phyloP scores from a whole-genome alignment of 2,888 invertebrate species.

The Phanerotoma sp. region DNA sequence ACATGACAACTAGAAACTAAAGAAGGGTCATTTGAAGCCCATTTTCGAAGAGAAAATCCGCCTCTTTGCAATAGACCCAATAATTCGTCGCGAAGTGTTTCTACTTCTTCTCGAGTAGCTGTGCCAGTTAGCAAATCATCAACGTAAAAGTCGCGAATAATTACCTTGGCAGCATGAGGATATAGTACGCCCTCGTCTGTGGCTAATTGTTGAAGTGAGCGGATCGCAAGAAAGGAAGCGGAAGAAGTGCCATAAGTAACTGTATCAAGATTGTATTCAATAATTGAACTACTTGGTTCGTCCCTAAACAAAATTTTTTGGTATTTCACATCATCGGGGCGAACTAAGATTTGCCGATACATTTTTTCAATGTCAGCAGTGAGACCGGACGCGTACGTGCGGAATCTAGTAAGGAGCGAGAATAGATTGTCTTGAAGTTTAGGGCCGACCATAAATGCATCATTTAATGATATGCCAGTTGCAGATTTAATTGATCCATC shows the following conservation, averaged over 20 bases:
- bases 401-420: slow-evolving; percentile 19
- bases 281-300: slow-evolving; percentile 2
- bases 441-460: slow-evolving; percentile 24
- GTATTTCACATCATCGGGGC: slow-evolving; percentile 18
- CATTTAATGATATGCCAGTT: slow-evolving; percentile 25
- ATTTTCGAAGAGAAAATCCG: slow-evolving; percentile 24
- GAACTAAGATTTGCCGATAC: slow-evolving; percentile 27
- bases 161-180: slow-evolving; percentile 14
- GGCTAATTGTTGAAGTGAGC: slow-evolving; percentile 24
- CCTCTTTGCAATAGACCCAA: slow-evolving; percentile 16
- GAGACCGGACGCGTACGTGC: slow-evolving; percentile 13
- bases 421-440: slow-evolving; percentile 27
- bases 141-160: slow-evolving; percentile 26
- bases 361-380: slow-evolving; percentile 31
- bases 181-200: slow-evolving; percentile 10
- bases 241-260: too few species aligned
- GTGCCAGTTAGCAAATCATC: slow-evolving; percentile 26
- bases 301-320: slow-evolving; percentile 24
- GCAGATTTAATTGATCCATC: slow-evolving; percentile 27
- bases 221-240: slow-evolving; percentile 28
- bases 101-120: slow-evolving; percentile 18
- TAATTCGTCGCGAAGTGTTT: slow-evolving; percentile 18
- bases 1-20: neutral
- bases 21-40: slow-evolving; percentile 26
- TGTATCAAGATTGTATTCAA: slow-evolving; percentile 20